Percentiles rank a stretch among this genome's conserved stretches.
Evolutionary conservation across 2,113 vertebrate species (phyloP).

Genomic region (Perognathus longimembris): DNA sequence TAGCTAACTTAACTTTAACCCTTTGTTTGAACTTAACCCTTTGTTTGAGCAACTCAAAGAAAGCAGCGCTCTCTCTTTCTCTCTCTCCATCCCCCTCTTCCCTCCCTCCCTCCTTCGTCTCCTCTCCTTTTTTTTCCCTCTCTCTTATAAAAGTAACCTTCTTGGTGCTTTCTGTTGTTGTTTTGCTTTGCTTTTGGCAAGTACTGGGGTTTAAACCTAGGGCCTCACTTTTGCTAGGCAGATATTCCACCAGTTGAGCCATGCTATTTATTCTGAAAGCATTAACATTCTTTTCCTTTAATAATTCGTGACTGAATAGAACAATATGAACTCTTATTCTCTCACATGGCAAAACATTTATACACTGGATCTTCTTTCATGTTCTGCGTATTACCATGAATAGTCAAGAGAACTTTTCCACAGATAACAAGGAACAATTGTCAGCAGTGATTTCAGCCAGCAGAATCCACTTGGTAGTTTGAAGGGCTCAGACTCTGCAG

Average conservation of each 20-base stretch:
- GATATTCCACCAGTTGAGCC: too few species aligned
- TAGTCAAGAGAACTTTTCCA: neutral
- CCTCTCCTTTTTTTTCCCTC: too few species aligned
- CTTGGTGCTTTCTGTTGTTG: neutral
- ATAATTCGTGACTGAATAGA: constrained; percentile 37
- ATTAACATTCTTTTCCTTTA: constrained; percentile 6
- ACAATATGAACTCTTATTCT: neutral
- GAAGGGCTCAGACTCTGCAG: neutral
- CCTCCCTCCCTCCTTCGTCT: too few species aligned
- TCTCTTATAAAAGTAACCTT: neutral
- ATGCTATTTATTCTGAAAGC: too few species aligned
- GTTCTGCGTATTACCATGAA: neutral
- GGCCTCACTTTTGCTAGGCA: too few species aligned
- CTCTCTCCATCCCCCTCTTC: too few species aligned
- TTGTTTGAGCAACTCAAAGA: neutral
- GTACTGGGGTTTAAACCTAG: too few species aligned
- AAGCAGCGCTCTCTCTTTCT: neutral
- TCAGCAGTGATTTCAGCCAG: neutral
- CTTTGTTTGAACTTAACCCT: neutral
- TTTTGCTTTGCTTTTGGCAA: too few species aligned
- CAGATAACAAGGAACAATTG: neutral
- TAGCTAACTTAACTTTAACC: neutral
- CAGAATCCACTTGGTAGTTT: neutral
- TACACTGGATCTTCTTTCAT: neutral
- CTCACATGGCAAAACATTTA: neutral